phyloP scores from a whole-genome alignment of 2,888 invertebrate species.

The Eupeodes luniger region DNA sequence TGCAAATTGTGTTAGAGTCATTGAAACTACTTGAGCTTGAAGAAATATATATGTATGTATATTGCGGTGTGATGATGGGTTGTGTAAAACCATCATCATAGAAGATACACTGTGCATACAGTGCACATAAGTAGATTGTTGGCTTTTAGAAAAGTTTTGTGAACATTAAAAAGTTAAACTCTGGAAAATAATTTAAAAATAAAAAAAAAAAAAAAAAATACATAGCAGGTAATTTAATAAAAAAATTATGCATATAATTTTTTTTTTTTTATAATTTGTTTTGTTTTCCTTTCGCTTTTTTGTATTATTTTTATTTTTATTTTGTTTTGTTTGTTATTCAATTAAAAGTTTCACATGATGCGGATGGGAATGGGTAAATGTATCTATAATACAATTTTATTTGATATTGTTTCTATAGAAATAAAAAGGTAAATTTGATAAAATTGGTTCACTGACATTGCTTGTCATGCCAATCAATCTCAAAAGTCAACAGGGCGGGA shows the following conservation, averaged over 20 bases:
- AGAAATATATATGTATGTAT: not conserved
- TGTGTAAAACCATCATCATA: conserved; percentile 16
- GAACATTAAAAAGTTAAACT: conserved; percentile 71
- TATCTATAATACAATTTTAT: not conserved
- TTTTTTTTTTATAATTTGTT: conserved; percentile 16
- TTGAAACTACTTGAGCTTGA: conserved; percentile 66
- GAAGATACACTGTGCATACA: too few species aligned
- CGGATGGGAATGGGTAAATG: not conserved
- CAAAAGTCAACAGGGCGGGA: not conserved
- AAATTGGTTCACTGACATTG: conserved; percentile 26
- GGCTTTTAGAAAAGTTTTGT: conserved; percentile 1
- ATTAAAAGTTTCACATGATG: not conserved
- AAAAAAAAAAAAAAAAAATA: not conserved
- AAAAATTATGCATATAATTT: not conserved
- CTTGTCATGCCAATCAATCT: not conserved
- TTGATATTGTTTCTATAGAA: not conserved
- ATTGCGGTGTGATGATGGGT: conserved; percentile 26
- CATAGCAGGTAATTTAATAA: conserved; percentile 16
- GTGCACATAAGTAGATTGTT: not conserved
- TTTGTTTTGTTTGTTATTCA: conserved; percentile 24
- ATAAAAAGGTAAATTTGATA: not conserved
- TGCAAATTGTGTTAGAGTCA: conserved; percentile 57
- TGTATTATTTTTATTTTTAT: conserved; percentile 4
- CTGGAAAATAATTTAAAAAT: conserved; percentile 46
- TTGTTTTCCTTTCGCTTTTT: conserved; percentile 37